Base-by-base conservation (phyloP, 1,140 invertebrate genomes). In the Formica selysi region DNA sequence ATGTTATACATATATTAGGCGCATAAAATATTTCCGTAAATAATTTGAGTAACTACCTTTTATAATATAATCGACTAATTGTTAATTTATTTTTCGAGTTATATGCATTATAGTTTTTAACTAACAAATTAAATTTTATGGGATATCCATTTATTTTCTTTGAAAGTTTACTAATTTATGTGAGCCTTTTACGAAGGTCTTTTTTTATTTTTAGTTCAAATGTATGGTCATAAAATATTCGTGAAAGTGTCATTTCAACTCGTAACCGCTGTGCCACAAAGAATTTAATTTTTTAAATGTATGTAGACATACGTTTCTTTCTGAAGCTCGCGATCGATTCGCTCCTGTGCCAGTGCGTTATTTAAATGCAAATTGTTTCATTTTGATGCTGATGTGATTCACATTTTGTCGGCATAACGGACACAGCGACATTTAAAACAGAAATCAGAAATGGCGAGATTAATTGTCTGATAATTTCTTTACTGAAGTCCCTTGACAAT, bases 311-410 rank as follows among this genome's bases (percentile, higher is more conserved):
- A 80, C 22, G n/a, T 59, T 59, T 16, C 11, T 41, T 11, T 19
- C 59, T 29, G 36, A 73, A 54, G 36, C 79, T 70, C 67, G n/a
- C 29, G 79, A 83, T 83, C 57, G 57, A 83, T 74, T 19, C 5
- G 13, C 44, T n/a, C 7, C 11, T 71, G 11, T 16, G 26, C 8
- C 22, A 16, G 44, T 48, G 61, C 36, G 38, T 29, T 59, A 48
- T 83, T 74, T 62, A 83, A 83, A 83, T 83, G 79, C 68, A 74
- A 73, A 83, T 62, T 29, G 19, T 44, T 61, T 61, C 54, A 38
- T 13, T 62, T 71, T 44, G 71, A 83, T 29, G 10, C 32, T 73
- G 22, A 22, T 22, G 44, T 16, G 26, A 73, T 74, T 74, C 54
- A 48, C n/a, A 22, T 61, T 83, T 74, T 73, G n/a, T 59, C 13